Conservation (phyloP, 2,797 vertebrate species). For the Lagocephalus sceleratus region DNA sequence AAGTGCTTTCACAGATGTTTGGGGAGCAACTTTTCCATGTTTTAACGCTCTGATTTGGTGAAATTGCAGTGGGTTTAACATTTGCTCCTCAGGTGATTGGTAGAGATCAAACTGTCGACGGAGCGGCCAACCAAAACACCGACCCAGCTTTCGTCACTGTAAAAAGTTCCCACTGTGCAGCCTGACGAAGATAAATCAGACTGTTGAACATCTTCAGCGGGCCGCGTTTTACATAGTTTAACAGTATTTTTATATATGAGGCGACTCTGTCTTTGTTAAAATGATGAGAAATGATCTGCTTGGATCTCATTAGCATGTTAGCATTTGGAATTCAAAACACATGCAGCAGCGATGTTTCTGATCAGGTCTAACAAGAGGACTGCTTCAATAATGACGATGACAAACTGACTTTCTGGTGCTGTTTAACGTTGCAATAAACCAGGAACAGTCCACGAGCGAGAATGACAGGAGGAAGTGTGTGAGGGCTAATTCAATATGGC, state of each 20-base stretch:
- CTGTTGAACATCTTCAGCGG: conserved; percentile 21
- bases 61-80: conserved; percentile 45
- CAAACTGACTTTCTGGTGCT: conserved; percentile 13
- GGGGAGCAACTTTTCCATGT: conserved; percentile 28
- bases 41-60: conserved; percentile 35
- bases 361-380: conserved; percentile 15
- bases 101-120: conserved; percentile 23
- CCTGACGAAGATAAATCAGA: conserved; percentile 32
- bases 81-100: conserved; percentile 33
- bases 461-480: conserved; percentile 54
- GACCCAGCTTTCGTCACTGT: conserved; percentile 48
- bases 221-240: background rate
- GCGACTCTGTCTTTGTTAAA: background rate
- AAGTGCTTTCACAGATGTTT: conserved; percentile 37
- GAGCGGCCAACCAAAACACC: conserved; percentile 42
- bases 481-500: conserved; percentile 13
- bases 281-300: no score
- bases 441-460: conserved; percentile 24
- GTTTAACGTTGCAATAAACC: conserved; percentile 29
- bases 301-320: background rate
- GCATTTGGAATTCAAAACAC: conserved; percentile 10
- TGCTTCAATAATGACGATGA: conserved; percentile 13
- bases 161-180: conserved; percentile 23
- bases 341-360: conserved; percentile 9
- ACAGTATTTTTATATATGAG: conserved; percentile 3